phyloP scores from a whole-genome alignment of 2,113 vertebrate species.

The Micronisus gabar region DNA sequence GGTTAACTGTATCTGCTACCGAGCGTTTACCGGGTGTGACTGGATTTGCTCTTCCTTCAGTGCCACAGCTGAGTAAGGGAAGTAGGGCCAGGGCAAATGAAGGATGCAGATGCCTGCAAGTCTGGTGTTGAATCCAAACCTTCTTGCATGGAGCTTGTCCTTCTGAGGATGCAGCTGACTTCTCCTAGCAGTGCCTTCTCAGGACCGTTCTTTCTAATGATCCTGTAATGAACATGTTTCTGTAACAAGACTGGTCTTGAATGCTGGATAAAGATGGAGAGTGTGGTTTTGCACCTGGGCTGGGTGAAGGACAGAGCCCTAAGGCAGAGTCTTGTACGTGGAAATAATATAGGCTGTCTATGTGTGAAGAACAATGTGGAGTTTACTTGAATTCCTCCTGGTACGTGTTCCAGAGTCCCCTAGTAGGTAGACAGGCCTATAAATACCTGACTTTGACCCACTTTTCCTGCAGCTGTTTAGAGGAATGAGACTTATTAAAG shows the following conservation, averaged over 20 bases:
- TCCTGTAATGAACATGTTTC: not conserved
- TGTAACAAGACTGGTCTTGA: not conserved
- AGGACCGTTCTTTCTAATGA: not conserved
- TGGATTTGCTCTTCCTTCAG: not conserved
- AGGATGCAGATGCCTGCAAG: not conserved
- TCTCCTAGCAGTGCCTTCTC: not conserved
- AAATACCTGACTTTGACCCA: not conserved
- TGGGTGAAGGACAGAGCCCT: not conserved
- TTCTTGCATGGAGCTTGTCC: not conserved
- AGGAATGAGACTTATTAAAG: not conserved
- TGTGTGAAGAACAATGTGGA: not conserved
- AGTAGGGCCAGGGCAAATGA: not conserved
- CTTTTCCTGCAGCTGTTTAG: not conserved
- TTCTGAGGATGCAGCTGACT: not conserved
- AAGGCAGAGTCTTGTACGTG: not conserved
- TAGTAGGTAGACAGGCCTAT: not conserved
- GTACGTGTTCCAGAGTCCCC: rapidly evolving
- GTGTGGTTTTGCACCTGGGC: not conserved
- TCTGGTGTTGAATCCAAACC: not conserved
- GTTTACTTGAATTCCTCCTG: not conserved
- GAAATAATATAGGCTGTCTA: not conserved
- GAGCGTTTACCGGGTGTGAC: not conserved
- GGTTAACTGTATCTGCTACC: not conserved
- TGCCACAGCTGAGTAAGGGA: too few species aligned
- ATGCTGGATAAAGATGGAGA: not conserved